Evolutionary conservation across 2,113 vertebrate genomes (phyloP).

Genomic region (Cynopterus brachyotis): DNA sequence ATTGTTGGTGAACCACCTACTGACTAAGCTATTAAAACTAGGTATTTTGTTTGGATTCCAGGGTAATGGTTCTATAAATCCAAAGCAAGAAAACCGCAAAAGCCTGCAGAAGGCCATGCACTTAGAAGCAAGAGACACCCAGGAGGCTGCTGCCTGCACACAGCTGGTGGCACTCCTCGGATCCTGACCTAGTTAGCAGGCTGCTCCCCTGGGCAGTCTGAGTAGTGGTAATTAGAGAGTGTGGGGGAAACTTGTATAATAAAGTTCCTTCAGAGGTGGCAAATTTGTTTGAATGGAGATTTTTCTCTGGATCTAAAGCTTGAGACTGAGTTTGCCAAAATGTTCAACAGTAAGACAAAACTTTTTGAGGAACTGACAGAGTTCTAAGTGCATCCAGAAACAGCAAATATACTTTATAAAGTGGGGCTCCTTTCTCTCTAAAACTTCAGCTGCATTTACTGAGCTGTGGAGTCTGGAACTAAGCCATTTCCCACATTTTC

Average conservation of each 20-base stretch:
- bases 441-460: neutral
- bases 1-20: constrained; percentile 59
- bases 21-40: constrained; percentile 67
- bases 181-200: constrained; percentile 44
- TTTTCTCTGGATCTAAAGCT: constrained; percentile 10
- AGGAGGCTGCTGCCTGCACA: neutral
- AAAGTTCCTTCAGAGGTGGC: neutral
- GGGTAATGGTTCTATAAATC: constrained; percentile 54
- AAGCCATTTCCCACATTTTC: too few relatives aligned
- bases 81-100: neutral
- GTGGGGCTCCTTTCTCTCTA: neutral
- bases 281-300: neutral
- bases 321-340: neutral
- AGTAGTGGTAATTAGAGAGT: neutral
- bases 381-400: neutral
- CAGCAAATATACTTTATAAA: neutral
- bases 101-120: neutral
- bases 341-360: neutral
- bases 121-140: neutral
- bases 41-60: constrained; percentile 41
- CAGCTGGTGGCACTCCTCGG: neutral
- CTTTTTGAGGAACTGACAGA: neutral
- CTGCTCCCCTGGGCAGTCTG: neutral
- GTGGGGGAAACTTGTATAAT: neutral
- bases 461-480: accelerated